Conservation (phyloP, 1,140 invertebrate species). For the Vollenhovia emeryi region DNA sequence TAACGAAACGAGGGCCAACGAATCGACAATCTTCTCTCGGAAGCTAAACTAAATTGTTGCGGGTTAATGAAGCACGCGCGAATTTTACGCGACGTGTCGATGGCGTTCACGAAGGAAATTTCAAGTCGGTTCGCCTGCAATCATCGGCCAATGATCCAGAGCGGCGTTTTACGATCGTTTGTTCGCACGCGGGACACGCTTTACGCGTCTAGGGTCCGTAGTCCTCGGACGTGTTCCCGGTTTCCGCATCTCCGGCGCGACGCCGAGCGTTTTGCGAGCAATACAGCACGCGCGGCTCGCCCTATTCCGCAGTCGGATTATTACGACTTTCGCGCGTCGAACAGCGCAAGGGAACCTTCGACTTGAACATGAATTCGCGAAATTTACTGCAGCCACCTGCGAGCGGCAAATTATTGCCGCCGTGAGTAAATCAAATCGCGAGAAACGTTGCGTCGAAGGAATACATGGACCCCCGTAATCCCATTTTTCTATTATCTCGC, state of each 20-base stretch:
- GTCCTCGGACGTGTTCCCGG: conserved; percentile 30
- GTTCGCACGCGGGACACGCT: conserved; percentile 17
- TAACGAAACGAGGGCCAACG: not conserved
- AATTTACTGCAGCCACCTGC: conserved; percentile 5
- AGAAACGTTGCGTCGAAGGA: not conserved
- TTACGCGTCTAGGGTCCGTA: conserved; percentile 37
- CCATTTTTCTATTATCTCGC: not conserved
- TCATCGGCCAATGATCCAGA: conserved; percentile 17
- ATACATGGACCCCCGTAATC: not conserved
- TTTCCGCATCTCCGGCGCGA: not conserved
- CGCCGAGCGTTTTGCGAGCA: conserved; percentile 48
- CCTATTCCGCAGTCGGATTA: conserved; percentile 28
- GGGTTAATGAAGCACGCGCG: not conserved
- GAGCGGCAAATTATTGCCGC: conserved; percentile 10
- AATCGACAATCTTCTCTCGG: not conserved
- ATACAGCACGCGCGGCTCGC: conserved; percentile 30
- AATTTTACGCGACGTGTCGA: not conserved
- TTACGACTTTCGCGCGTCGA: conserved; percentile 50
- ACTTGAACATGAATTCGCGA: conserved; percentile 1
- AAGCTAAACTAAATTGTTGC: not conserved
- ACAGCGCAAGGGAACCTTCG: conserved; percentile 27
- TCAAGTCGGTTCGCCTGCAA: not conserved
- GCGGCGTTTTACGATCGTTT: conserved; percentile 16
- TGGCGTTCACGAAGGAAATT: not conserved
- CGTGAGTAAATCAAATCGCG: conserved; percentile 3